Conservation (phyloP, 2,888 invertebrate genomes). For the Proisotoma minuta region DNA sequence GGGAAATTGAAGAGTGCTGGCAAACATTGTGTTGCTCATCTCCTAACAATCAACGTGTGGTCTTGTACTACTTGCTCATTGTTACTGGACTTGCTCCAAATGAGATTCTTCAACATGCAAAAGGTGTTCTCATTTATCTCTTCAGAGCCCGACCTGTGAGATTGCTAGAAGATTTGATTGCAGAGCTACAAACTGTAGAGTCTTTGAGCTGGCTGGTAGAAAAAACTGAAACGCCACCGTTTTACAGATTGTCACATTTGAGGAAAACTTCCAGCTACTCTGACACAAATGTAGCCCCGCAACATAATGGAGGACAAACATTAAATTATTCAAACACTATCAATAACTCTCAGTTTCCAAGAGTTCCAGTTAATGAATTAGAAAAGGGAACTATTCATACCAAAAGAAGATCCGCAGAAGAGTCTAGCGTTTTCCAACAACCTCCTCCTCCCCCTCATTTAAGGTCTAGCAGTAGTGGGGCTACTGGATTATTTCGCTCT, state of each 20-base stretch:
- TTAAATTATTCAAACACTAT: conserved; percentile 14
- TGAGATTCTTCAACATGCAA: conserved; percentile 86
- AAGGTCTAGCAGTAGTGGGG: conserved; percentile 42
- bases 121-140: conserved; percentile 87
- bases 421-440: conserved; percentile 43
- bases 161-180: conserved; percentile 93
- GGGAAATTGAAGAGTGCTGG: conserved; percentile 95
- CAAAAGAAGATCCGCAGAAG: conserved; percentile 62
- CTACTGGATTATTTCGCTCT: conserved; percentile 47
- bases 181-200: conserved; percentile 93
- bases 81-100: conserved; percentile 96
- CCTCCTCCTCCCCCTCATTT: conserved; percentile 37
- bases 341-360: conserved; percentile 27
- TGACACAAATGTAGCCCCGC: conserved; percentile 51
- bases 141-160: conserved; percentile 87
- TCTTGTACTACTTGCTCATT: conserved; percentile 91
- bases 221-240: conserved; percentile 95
- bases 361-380: conserved; percentile 52
- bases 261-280: conserved; percentile 82
- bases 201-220: conserved; percentile 93
- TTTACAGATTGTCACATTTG: conserved; percentile 89
- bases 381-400: conserved; percentile 96
- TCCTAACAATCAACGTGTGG: conserved; percentile 95
- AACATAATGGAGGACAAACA: conserved; percentile 17
- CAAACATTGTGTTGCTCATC: conserved; percentile 90